Percentiles rank a stretch among this genome's conserved stretches.
Conservation (phyloP, 1,140 invertebrate genomes). For the Bombus fervidus region DNA sequence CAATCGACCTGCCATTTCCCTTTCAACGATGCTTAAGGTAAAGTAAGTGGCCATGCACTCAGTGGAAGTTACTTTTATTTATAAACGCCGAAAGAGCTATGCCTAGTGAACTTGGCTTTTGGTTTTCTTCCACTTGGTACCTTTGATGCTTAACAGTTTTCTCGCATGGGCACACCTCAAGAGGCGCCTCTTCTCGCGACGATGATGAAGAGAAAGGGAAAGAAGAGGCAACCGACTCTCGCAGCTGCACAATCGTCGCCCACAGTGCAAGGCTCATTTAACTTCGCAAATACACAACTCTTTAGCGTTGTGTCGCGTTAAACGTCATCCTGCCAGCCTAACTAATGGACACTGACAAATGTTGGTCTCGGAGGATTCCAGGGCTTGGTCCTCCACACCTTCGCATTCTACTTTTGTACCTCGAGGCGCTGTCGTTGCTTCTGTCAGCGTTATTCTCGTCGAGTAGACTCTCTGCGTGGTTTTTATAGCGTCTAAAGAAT, state of each 20-base stretch:
- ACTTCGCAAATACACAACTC: slow-evolving; percentile 72
- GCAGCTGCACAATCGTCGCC: slow-evolving; percentile 72
- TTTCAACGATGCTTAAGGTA: neutral
- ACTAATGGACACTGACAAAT: slow-evolving; percentile 72
- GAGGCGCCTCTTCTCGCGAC: slow-evolving; percentile 50
- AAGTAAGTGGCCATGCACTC: neutral
- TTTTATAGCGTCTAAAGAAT: neutral
- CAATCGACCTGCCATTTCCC: neutral
- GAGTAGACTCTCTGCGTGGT: neutral
- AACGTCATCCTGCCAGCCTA: slow-evolving; percentile 57
- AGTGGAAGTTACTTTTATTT: slow-evolving; percentile 64
- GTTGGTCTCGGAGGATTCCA: slow-evolving; percentile 52
- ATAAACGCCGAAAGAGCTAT: slow-evolving; percentile 39
- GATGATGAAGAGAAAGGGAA: neutral
- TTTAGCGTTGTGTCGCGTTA: slow-evolving; percentile 70
- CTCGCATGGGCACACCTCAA: slow-evolving; percentile 68
- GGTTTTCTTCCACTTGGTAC: slow-evolving; percentile 28
- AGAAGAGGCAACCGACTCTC: slow-evolving; percentile 14
- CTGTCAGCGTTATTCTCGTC: neutral
- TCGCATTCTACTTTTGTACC: slow-evolving; percentile 25
- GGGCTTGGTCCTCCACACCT: slow-evolving; percentile 30
- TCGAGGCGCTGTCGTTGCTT: neutral
- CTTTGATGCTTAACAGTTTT: slow-evolving; percentile 63
- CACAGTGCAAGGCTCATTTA: slow-evolving; percentile 69
- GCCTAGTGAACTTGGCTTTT: slow-evolving; percentile 45